Base-by-base conservation (phyloP, 2,888 invertebrate genomes). In the Callyntrura guangdongensis region DNA sequence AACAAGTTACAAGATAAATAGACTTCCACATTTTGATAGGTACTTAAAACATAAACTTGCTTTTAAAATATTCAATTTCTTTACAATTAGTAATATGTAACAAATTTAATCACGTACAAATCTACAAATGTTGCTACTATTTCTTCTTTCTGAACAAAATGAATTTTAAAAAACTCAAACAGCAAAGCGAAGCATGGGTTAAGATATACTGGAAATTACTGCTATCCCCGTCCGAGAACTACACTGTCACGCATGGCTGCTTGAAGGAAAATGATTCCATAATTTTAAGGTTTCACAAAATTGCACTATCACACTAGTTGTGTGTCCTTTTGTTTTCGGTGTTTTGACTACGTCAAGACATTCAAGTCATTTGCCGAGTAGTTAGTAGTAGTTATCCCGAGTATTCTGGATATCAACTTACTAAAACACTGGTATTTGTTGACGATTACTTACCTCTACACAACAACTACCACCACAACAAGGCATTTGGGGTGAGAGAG, bases 301-400 rank as follows among this genome's bases (percentile, higher is more conserved):
- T 72, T 53, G 5, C 53, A 79, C 74, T 49, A 74, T 74, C 69
- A 69, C 69, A 17, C 17, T 77, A 77, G 27, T 79, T 36, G n/a
- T n/a, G n/a, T n/a, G 79, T 79, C 79, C 79, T 79, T 79, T 79
- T 79, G 56, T 56, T 27, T 56, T 56, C 79, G 79, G 79, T 79
- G 53, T 79, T 79, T 56, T 79, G 79, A 56, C 56, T 56, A 11
- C 17, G 22, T 1, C 49, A 49, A 77, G 77, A 77, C 20, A 77
- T 25, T 14, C 72, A 74, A 79, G 79, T 56, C 56, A 79, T 56
- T 79, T 79, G 56, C 27, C 25, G 53, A 25, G 53, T 79, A n/a
- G n/a, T n/a, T n/a, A n/a, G n/a, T n/a, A n/a, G n/a, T n/a, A n/a
- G n/a, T n/a, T n/a, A n/a, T 59, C 74, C 11, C 69, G 25, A 3